Evolutionary conservation across 2,797 vertebrate genomes (phyloP).

Genomic region (Sandelia bainsii): DNA sequence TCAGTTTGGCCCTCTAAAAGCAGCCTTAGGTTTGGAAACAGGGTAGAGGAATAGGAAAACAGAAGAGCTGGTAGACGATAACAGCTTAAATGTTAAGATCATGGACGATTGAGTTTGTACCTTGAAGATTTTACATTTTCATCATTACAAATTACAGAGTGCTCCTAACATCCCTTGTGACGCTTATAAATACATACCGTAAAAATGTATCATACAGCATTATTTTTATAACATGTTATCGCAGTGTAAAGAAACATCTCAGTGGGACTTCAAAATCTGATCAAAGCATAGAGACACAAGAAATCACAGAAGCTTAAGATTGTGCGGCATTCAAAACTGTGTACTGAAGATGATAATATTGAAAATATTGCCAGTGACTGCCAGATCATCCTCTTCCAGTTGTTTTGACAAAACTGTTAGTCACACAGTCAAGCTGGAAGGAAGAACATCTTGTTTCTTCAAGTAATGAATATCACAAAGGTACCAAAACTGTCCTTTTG

Average conservation of each 20-base stretch:
- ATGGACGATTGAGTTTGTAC: constrained; percentile 20
- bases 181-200: constrained; percentile 20
- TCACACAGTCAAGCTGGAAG: constrained; percentile 10
- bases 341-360: constrained; percentile 38
- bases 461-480: constrained; percentile 10
- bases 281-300: constrained; percentile 63
- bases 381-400: constrained; percentile 25
- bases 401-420: constrained; percentile 43
- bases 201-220: constrained; percentile 46
- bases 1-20: constrained; percentile 16
- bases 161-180: constrained; percentile 11
- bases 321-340: constrained; percentile 42
- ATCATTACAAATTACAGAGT: not conserved
- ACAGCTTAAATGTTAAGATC: constrained; percentile 32
- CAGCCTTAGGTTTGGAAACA: constrained; percentile 19
- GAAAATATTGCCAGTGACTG: constrained; percentile 32
- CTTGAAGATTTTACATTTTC: not conserved
- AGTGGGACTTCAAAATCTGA: constrained; percentile 53
- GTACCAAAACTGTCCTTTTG: constrained; percentile 10
- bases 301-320: constrained; percentile 43
- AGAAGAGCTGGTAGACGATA: constrained; percentile 24
- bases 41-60: not conserved
- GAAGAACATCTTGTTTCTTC: constrained; percentile 31
- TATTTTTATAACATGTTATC: constrained; percentile 47
- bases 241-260: constrained; percentile 36